Evolutionary conservation across 2,113 vertebrate species (phyloP), one percentile per base, ranked within the genome.

Genomic region (Anguilla japonica): DNA sequence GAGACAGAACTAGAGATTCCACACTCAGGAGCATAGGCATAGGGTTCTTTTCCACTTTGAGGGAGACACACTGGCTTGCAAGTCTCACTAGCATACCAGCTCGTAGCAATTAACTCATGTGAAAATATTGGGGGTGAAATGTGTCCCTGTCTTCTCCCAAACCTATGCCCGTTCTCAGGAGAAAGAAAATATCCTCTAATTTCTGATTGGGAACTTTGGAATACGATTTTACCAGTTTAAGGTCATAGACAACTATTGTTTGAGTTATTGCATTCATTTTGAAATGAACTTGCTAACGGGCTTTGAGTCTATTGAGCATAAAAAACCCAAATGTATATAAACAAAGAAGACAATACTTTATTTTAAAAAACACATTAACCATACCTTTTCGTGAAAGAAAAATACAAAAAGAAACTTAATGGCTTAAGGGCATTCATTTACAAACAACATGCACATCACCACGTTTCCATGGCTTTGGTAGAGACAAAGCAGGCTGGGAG

Each of bases 391-490:
- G 80, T 87, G 34, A 83, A 79, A 80, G n/a, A 67, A 41, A 75
- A 82, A 81, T 87, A 2, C 88, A 87, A 90, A 91, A 87, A 87
- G 60, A 89, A 43, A 79, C 83, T 71, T 91, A 78, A 86, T 83
- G 86, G 89, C 43, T 91, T 83, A 90, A 85, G 83, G 87, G 67
- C 91, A 91, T 92, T 94, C 82, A 20, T 56, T 89, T 92, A 91
- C 88, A 87, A 87, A 89, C 90, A 87, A 88, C 95, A 95, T 94
- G 93, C 93, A 92, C 80, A 88, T 90, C 86, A 91, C 88, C 87
- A 86, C 82, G 63, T 81, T 81, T 41, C 41, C 86, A 53, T 86
- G 85, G 88, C 87, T 85, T 84, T 63, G 84, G 41, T 80, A 87
- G 41, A 84, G 63, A 85, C 83, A 46, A 75, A 71, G 60, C 85